These are phyloP conservation scores for Cyanoramphus novaezelandiae DNA, from an alignment of 2,113 vertebrate species.

Conservation along the genomic window DNA sequence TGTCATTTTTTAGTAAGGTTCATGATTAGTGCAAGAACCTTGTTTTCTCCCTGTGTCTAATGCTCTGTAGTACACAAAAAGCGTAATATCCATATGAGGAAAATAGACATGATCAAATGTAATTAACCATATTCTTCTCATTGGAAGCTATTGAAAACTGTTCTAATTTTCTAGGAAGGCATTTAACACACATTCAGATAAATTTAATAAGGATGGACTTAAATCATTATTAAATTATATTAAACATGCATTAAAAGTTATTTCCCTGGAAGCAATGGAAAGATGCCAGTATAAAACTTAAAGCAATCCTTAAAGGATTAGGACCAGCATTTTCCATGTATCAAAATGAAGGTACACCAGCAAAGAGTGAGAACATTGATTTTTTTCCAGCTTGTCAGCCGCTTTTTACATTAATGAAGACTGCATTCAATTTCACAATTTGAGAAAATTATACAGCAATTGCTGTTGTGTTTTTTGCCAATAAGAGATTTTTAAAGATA, in stretches of 20 bases:
- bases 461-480: background rate
- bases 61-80: background rate
- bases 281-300: background rate
- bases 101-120: background rate
- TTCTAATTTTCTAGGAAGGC: background rate
- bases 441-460: slow-evolving; percentile 13
- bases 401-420: background rate
- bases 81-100: background rate
- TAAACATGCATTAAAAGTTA: background rate
- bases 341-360: background rate
- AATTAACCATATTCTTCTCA: background rate
- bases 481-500: background rate
- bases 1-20: background rate
- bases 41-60: background rate
- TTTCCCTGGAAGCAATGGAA: slow-evolving; percentile 15
- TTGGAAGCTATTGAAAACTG: background rate
- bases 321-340: background rate
- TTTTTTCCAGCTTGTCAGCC: background rate
- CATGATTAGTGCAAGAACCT: background rate
- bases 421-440: slow-evolving; percentile 34
- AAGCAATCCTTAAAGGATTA: background rate
- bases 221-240: background rate
- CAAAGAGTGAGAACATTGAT: background rate
- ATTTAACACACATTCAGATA: background rate
- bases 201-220: background rate